Evolutionary conservation across 1,140 invertebrate genomes (phyloP).

Genomic region (Fopius arisanus): DNA sequence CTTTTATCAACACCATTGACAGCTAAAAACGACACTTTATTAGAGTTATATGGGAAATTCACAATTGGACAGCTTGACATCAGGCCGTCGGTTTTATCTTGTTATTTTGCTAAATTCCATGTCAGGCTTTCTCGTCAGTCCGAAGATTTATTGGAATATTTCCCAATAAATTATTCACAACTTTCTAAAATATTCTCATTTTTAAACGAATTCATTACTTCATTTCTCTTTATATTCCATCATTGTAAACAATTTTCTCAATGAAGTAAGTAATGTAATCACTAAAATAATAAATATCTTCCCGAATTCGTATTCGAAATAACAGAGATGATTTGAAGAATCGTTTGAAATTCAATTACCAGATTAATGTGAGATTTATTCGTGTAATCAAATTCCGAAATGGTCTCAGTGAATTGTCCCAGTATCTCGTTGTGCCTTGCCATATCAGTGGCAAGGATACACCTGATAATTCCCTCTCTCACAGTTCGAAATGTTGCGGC

Average conservation of each 20-base stretch:
- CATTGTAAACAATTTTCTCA: too few relatives aligned
- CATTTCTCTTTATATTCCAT: too few relatives aligned
- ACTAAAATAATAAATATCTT: too few relatives aligned
- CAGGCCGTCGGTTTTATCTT: too few relatives aligned
- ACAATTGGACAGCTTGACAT: constrained; percentile 8
- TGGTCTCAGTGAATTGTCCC: constrained; percentile 76
- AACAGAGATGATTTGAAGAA: neutral
- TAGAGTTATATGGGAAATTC: neutral
- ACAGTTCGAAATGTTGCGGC: constrained; percentile 70
- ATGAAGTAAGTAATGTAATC: too few relatives aligned
- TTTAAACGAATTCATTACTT: too few relatives aligned
- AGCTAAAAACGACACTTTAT: constrained; percentile 65
- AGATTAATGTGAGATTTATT: constrained; percentile 82
- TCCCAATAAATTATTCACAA: too few relatives aligned
- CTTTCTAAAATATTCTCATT: too few relatives aligned
- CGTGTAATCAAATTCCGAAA: constrained; percentile 77
- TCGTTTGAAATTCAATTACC: constrained; percentile 66
- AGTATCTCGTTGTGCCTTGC: constrained; percentile 88
- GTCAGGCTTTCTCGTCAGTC: too few relatives aligned
- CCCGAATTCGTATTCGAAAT: neutral
- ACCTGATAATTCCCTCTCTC: constrained; percentile 84
- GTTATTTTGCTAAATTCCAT: too few relatives aligned
- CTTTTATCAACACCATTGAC: constrained; percentile 87
- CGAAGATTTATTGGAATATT: too few relatives aligned
- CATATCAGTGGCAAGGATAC: constrained; percentile 89